A percentile compares a stretch with the other conserved stretches of the same genome.
Conservation (phyloP, 2,797 vertebrate species). For the Cichlasoma orientale region DNA sequence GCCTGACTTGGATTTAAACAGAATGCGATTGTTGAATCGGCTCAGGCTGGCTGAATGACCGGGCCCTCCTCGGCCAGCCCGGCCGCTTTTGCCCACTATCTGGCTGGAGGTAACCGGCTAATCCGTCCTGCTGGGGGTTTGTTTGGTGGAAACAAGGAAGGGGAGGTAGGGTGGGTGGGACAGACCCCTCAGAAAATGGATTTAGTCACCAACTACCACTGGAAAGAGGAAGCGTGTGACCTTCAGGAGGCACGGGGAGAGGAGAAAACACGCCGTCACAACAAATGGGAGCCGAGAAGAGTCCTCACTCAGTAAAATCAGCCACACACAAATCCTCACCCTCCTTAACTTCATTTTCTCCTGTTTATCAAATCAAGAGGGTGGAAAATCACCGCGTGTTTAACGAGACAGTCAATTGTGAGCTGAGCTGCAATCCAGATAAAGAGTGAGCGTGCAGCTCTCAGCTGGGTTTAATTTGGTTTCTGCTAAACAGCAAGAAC, state of each 20-base stretch:
- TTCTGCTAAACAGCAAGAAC: background rate
- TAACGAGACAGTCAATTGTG: conserved; percentile 41
- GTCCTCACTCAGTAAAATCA: background rate
- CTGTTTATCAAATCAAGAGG: conserved; percentile 55
- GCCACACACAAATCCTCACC: background rate
- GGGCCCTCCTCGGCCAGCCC: conserved; percentile 30
- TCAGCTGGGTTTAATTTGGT: conserved; percentile 21
- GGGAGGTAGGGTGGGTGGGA: background rate
- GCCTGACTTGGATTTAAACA: conserved; percentile 71
- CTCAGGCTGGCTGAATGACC: conserved; percentile 57
- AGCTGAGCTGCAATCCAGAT: conserved; percentile 34
- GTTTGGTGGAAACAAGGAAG: background rate
- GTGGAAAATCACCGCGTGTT: conserved; percentile 38
- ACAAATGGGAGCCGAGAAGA: background rate
- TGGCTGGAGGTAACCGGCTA: conserved; percentile 57
- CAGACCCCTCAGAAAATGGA: conserved; percentile 41
- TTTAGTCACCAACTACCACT: conserved; percentile 28
- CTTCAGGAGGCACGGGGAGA: background rate
- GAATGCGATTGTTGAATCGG: conserved; percentile 65
- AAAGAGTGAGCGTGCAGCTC: conserved; percentile 12
- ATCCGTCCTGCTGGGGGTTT: conserved; percentile 35
- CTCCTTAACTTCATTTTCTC: conserved; percentile 46
- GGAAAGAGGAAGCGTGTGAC: background rate
- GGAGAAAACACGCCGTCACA: background rate
- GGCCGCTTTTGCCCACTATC: conserved; percentile 25